Evolutionary conservation across 2,113 vertebrate genomes (phyloP), one percentile per base, ranked within the genome.

Genomic region (Sphaerodactylus townsendi): DNA sequence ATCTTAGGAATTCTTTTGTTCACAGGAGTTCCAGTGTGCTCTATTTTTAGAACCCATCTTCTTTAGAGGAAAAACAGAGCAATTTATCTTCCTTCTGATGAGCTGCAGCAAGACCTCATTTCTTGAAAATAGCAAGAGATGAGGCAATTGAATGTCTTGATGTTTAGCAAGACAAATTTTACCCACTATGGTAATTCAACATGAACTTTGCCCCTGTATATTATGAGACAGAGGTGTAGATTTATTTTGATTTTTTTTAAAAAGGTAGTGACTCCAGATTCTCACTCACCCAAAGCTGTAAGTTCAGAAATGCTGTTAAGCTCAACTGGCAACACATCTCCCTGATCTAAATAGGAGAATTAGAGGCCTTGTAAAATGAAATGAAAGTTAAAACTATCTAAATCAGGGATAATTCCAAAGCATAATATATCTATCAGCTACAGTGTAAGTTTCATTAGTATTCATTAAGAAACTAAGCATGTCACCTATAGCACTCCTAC

Each of bases 21-120:
- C 87, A 64, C 3, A 1, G 0, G 21, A 83, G 88, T 85, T 87
- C 78, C 84, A 46, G 80, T 65, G 0, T 59, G 0, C 64, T 86
- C 92, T 93, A 89, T 93, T 92, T 93, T 90, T 92, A 91, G 92
- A 23, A 87, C 30, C 90, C 5, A 79, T 88, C 89, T 91, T 91
- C 90, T 92, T 81, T 28, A 46, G 90, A 93, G 88, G 92, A 87
- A 91, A 88, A 91, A 88, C 1, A 79, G 84, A n/a, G 86, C 87
- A 81, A 93, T 92, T 92, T 90, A 92, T 93, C 91, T 92, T 37
- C 41, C 83, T 92, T 83, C 85, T n/a, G 79, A 81, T 48, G 86
- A 86, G 81, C 89, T 74, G 75, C 85, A 79, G 33, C 23, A 48
- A 83, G 80, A 79, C 71, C 87, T 10, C 50, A 83, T 66, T 87